These are phyloP conservation scores for Zootermopsis nevadensis DNA, from an alignment of 2,888 invertebrate genomes.

Conservation along the genomic window DNA sequence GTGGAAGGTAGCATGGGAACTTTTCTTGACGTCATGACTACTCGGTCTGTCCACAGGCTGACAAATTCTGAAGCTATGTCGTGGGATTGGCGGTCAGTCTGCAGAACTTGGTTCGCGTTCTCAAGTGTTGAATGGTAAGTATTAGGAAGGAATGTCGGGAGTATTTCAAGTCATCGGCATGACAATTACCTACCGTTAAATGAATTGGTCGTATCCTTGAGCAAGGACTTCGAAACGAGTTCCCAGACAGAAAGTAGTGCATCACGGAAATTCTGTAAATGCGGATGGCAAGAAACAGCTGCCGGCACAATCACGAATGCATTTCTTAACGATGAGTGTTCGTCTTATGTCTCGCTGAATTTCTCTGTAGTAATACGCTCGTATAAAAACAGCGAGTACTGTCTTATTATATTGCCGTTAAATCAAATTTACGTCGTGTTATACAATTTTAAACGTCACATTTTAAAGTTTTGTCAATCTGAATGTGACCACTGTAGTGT, in stretches of 20 bases:
- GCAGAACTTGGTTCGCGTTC: not conserved
- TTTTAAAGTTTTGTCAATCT: too few species aligned
- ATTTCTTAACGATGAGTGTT: not conserved
- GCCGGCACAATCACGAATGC: not conserved
- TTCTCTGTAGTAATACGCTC: too few species aligned
- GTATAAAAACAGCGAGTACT: too few species aligned
- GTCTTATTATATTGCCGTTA: too few species aligned
- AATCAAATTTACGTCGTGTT: too few species aligned
- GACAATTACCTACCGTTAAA: not conserved
- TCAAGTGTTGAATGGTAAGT: not conserved
- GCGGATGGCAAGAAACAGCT: too few species aligned
- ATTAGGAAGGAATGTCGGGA: not conserved
- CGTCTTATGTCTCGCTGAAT: too few species aligned
- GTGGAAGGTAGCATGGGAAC: not conserved
- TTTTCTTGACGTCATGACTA: not conserved
- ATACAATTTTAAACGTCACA: too few species aligned
- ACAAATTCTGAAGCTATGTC: not conserved
- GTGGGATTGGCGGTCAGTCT: not conserved
- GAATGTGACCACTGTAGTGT: too few species aligned
- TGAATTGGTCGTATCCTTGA: constrained; percentile 11
- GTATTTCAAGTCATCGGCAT: not conserved
- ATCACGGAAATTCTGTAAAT: not conserved
- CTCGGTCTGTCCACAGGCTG: not conserved
- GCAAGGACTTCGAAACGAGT: not conserved
- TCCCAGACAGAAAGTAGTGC: not conserved